phyloP scores from a whole-genome alignment of 2,888 invertebrate species.

The Morpho helenor region DNA sequence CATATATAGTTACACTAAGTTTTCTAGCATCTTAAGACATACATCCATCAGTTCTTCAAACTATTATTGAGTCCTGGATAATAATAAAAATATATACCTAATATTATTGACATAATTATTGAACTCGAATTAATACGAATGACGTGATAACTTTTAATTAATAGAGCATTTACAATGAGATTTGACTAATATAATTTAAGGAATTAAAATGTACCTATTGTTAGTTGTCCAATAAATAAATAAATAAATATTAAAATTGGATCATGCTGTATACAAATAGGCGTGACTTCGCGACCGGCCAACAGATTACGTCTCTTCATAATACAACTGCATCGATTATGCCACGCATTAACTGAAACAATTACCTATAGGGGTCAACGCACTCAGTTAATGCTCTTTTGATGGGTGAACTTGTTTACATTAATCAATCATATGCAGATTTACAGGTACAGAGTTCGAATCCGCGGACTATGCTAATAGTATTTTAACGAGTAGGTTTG shows the following conservation, averaged over 20 bases:
- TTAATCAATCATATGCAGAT: slow-evolving; percentile 13
- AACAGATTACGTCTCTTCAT: slow-evolving; percentile 58
- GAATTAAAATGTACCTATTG: no score
- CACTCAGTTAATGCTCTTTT: slow-evolving; percentile 27
- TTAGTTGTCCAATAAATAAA: no score
- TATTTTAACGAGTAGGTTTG: not conserved
- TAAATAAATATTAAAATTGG: not conserved
- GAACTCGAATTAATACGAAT: no score
- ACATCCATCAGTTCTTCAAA: no score
- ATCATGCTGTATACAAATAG: slow-evolving; percentile 43
- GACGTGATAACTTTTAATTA: no score
- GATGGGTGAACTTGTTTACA: slow-evolving; percentile 23
- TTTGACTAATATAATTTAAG: no score
- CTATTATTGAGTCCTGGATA: no score
- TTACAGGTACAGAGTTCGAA: not conserved
- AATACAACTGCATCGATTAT: slow-evolving; percentile 56
- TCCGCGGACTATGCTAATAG: not conserved
- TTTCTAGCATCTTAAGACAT: no score
- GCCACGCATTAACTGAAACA: slow-evolving; percentile 48
- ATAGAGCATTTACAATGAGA: no score
- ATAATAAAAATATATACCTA: no score
- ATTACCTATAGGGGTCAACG: slow-evolving; percentile 40
- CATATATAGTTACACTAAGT: no score
- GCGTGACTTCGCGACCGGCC: slow-evolving; percentile 63
- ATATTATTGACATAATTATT: no score